A percentile compares a stretch with the other conserved stretches of the same genome.
Evolutionary conservation across 2,797 vertebrate species (phyloP).

Genomic region (Oryzias dopingdopingensis): DNA sequence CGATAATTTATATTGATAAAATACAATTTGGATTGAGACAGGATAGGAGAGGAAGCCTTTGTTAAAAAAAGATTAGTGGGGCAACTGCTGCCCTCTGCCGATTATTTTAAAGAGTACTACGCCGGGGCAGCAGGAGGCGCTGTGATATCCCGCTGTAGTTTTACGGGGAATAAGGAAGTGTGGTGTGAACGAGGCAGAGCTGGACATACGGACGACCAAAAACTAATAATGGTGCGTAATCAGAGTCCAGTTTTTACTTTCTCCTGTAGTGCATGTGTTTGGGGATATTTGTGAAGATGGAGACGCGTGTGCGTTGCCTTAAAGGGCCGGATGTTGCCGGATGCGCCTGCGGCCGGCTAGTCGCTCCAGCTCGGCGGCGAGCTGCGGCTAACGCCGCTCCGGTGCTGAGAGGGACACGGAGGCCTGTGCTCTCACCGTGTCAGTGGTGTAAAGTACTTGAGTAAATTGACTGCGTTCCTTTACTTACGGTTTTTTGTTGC

Average conservation of each 20-base stretch:
- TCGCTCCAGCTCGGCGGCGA: conserved; percentile 65
- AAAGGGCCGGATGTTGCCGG: conserved; percentile 62
- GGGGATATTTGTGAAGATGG: accelerated
- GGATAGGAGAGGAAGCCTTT: too few species aligned
- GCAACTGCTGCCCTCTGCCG: conserved; percentile 53
- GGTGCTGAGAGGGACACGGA: background rate
- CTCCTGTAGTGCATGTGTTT: accelerated
- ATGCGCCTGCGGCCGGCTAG: conserved; percentile 1
- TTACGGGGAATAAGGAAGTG: accelerated
- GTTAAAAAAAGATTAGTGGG: too few species aligned
- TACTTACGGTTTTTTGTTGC: too few species aligned
- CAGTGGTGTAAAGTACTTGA: too few species aligned
- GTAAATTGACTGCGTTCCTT: too few species aligned
- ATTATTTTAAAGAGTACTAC: background rate
- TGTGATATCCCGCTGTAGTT: accelerated
- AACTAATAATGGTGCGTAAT: conserved; percentile 62
- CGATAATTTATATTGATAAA: too few species aligned
- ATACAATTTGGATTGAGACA: too few species aligned
- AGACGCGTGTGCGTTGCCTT: background rate
- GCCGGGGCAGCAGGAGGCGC: conserved; percentile 57
- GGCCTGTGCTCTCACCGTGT: background rate
- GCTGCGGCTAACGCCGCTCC: conserved; percentile 40
- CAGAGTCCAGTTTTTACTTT: accelerated
- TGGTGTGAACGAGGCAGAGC: accelerated
- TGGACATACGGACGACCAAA: background rate